phyloP scores from a whole-genome alignment of 2,113 vertebrate species.

The Callocephalon fimbriatum region DNA sequence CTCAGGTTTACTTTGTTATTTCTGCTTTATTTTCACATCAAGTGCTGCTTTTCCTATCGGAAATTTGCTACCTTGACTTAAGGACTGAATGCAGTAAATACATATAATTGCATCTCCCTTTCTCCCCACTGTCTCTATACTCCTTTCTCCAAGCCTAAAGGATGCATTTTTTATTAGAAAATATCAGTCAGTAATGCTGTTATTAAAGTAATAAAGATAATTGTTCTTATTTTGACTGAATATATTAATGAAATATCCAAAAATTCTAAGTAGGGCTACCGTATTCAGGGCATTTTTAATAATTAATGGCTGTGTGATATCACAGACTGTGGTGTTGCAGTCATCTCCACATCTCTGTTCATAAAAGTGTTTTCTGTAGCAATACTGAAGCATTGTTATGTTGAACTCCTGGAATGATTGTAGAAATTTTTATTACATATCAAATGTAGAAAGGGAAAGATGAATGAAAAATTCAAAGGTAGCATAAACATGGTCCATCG shows the following conservation, averaged over 20 bases:
- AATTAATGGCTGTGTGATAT: conserved; percentile 14
- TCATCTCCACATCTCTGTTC: not conserved
- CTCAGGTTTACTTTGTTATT: not conserved
- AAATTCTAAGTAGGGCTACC: not conserved
- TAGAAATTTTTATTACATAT: not conserved
- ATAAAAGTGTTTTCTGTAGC: not conserved
- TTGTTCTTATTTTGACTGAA: conserved; percentile 2
- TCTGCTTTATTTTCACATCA: not conserved
- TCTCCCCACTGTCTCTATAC: not conserved
- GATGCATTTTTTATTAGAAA: not conserved
- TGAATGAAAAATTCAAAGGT: not conserved
- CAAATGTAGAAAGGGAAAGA: not conserved
- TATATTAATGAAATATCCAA: conserved; percentile 16
- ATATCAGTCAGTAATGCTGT: not conserved
- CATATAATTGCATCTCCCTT: not conserved
- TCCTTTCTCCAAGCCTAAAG: not conserved
- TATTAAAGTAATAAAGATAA: conserved; percentile 39
- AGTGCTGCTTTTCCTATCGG: not conserved
- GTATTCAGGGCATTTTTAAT: conserved; percentile 40
- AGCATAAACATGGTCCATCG: not conserved
- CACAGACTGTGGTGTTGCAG: not conserved
- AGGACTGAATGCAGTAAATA: not conserved
- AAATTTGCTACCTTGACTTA: not conserved
- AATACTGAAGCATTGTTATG: not conserved
- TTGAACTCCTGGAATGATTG: not conserved